Evolutionary conservation across 2,888 invertebrate genomes (phyloP), one percentile per base, ranked within the genome.

Genomic region (Tetragonula carbonaria): DNA sequence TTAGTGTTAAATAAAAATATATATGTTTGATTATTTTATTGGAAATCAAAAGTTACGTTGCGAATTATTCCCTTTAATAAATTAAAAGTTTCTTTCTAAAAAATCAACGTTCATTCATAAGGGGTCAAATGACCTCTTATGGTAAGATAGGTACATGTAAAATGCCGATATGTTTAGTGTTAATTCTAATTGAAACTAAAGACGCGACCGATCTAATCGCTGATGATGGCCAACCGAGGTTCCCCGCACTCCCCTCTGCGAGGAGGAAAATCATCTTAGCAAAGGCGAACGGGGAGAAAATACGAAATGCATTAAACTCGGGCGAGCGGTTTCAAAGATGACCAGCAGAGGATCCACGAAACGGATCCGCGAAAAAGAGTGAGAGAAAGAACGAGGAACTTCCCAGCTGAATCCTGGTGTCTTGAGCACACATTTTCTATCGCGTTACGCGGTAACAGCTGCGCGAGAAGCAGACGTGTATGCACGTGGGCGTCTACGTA

Each of bases 231-330:
- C 53, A 53, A 53, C 8, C 38, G 53, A 51, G 14, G 4, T 6
- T 51, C 62, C 63, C 63, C 53, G 28, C 28, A 28, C 28, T 28
- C 28, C 14, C n/a, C 84, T 75, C 75, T 84, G 65, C 66, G 33
- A 13, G 62, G 18, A 45, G 45, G 45, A 8, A 8, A 45, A 45
- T 5, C 53, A 57, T 18, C 28, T 75, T n/a, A 6, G 16, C 53
- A 13, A 8, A 38, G 23, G 59, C 18, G 62, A 23, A 28, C 33
- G 63, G 13, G 50, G 67, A 67, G 70, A 38, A 71, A 79, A 80
- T 83, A 86, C 80, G 80, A 88, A 85, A 85, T 83, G 86, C 86
- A 88, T 88, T 86, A 88, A 88, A 83, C 50, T 66, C 53, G 28
- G 28, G 18, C 28, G 21, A 66, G 74, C 23, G 2, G 45, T 45